These are phyloP conservation scores for Clarias macrocephalus DNA, from an alignment of 2,113 vertebrate genomes.

Conservation along the genomic window DNA sequence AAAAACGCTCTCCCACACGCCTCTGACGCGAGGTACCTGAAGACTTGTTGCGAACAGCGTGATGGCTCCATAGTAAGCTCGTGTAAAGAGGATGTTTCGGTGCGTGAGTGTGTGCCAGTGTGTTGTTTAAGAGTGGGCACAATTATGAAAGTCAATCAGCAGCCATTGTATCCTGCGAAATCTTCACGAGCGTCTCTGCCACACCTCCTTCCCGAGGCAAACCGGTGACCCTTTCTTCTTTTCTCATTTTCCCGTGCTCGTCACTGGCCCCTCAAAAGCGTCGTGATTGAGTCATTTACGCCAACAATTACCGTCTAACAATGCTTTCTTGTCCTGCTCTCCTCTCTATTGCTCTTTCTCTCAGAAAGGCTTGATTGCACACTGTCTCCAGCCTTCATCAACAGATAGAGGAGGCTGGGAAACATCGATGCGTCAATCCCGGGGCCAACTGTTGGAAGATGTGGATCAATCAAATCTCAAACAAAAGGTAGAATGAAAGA, in stretches of 20 bases:
- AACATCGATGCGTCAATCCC: conserved; percentile 45
- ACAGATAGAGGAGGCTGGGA: conserved; percentile 34
- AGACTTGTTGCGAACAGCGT: not conserved
- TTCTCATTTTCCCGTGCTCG: conserved; percentile 2
- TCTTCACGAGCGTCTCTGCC: conserved; percentile 1
- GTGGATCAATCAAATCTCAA: conserved; percentile 49
- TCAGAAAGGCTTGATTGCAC: conserved; percentile 51
- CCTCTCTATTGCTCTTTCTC: not conserved
- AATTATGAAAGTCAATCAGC: conserved; percentile 39
- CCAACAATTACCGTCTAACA: conserved; percentile 48
- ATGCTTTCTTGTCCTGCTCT: conserved; percentile 34
- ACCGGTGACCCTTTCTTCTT: conserved; percentile 39
- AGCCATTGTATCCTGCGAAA: conserved; percentile 34
- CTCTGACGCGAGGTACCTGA: not conserved
- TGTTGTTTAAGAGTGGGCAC: not conserved
- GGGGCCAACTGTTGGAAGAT: conserved; percentile 38
- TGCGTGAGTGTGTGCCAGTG: not conserved
- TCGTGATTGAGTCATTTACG: conserved; percentile 53
- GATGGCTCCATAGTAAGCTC: not conserved
- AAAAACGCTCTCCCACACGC: not conserved
- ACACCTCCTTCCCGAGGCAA: conserved; percentile 28
- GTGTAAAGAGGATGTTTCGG: not conserved
- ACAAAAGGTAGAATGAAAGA: conserved; percentile 38
- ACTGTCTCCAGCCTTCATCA: conserved; percentile 40
- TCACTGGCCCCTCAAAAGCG: conserved; percentile 24